Evolutionary conservation across 2,797 vertebrate genomes (phyloP), one percentile per base, ranked within the genome.

Genomic region (Myotis vivesi): DNA sequence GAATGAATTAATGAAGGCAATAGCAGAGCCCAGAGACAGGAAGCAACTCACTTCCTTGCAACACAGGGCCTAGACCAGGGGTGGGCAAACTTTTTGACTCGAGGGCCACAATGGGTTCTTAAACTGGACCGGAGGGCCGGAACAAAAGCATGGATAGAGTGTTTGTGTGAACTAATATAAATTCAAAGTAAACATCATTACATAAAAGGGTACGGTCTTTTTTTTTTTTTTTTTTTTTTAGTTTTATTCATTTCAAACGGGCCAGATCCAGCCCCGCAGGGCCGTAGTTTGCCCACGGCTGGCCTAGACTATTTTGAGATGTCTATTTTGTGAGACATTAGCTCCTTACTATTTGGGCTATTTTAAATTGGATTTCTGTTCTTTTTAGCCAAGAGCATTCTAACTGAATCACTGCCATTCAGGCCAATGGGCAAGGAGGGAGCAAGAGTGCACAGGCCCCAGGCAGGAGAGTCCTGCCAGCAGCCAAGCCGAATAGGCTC

Each of bases 281-380:
- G 36, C 36, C 36, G 36, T 36, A 36, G 36, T 36, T 36, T 36
- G 36, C 36, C 36, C 36, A 36, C 36, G 36, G 36, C 36, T 36
- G 68, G 30, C 33, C 30, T 28, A 28, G 51, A 33, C 53, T 85
- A 80, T 83, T 85, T 68, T 16, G 71, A 57, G 41, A 57, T 30
- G 33, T 82, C 33, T 33, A 59, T 91, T 85, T 87, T 92, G 57
- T 76, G 66, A 91, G 73, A 91, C 68, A 89, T 77, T 59, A 76
- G 66, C 53, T 80, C 92, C 62, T 73, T 72, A 76, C 51, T 88
- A 76, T 84, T 57, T 51, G 64, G 44, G 38, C 59, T 89, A 75
- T 25, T 80, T 30, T 90, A 59, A 79, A 89, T 83, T 49, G 64
- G 33, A 76, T 66, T 72, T 71, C 57, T 85, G 30, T 71, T 46